A percentile compares a stretch with the other conserved stretches of the same genome.
Conservation (phyloP, 2,888 invertebrate genomes). For the Oligia fasciuncula region DNA sequence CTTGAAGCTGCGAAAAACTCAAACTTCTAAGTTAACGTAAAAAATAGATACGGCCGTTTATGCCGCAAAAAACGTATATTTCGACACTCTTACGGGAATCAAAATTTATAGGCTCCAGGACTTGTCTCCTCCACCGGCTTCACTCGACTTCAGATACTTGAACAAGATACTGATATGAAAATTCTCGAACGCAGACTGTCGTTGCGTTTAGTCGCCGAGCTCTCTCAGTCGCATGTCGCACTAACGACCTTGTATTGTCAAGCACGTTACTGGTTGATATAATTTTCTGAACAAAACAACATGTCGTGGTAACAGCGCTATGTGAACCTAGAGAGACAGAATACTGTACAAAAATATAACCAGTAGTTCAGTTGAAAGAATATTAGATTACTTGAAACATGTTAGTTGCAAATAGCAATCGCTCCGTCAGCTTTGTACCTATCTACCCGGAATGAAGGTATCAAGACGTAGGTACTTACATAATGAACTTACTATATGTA, state of each 20-base stretch:
- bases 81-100: too few species aligned
- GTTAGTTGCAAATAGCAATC: not conserved
- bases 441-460: not conserved
- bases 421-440: not conserved
- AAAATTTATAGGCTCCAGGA: too few species aligned
- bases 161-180: not conserved
- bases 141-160: not conserved
- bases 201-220: not conserved
- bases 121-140: too few species aligned
- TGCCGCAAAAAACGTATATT: too few species aligned
- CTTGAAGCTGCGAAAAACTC: too few species aligned
- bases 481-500: too few species aligned
- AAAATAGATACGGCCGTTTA: too few species aligned
- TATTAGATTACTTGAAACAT: not conserved
- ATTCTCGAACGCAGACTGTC: not conserved
- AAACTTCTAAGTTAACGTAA: too few species aligned
- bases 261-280: conserved; percentile 43
- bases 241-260: conserved; percentile 29
- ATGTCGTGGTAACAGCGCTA: conserved; percentile 39
- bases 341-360: not conserved
- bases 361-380: conserved; percentile 38
- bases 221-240: not conserved
- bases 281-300: conserved; percentile 59
- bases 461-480: not conserved
- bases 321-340: not conserved